Conservation (phyloP, 1,140 invertebrate species). For the Ruditapes philippinarum region DNA sequence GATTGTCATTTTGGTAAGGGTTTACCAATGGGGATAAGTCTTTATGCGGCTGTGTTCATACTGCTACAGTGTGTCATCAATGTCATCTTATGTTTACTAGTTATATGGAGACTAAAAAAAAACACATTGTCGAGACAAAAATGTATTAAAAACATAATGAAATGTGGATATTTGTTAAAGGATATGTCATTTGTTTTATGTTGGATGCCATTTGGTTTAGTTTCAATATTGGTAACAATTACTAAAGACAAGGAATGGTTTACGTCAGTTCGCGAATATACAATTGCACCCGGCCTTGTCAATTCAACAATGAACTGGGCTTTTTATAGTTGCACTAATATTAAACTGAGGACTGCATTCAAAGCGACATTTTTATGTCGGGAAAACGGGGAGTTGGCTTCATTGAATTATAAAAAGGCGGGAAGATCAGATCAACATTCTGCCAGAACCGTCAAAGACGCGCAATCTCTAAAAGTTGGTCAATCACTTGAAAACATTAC, state of each 20-base stretch:
- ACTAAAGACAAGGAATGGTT: neutral
- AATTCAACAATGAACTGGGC: slow-evolving; percentile 59
- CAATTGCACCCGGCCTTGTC: neutral
- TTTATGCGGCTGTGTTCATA: neutral
- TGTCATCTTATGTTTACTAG: slow-evolving; percentile 3
- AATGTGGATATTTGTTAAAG: slow-evolving; percentile 24
- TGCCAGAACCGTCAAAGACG: too few species aligned
- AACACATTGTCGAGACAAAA: slow-evolving; percentile 9
- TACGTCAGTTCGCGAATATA: neutral
- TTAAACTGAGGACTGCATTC: slow-evolving; percentile 14
- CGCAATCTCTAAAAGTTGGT: too few species aligned
- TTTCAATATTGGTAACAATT: neutral
- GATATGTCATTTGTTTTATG: neutral
- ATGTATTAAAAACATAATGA: neutral
- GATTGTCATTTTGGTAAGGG: too few species aligned
- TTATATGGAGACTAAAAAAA: neutral
- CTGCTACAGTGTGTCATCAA: neutral
- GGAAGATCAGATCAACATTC: too few species aligned
- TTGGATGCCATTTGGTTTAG: slow-evolving; percentile 18
- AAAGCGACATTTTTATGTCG: neutral
- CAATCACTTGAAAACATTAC: too few species aligned
- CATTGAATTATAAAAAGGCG: neutral
- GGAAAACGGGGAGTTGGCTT: neutral
- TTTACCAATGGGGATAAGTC: neutral
- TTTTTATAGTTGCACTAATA: slow-evolving; percentile 32